Base-by-base conservation (phyloP, 2,113 vertebrate genomes). In the Piprites chloris region DNA sequence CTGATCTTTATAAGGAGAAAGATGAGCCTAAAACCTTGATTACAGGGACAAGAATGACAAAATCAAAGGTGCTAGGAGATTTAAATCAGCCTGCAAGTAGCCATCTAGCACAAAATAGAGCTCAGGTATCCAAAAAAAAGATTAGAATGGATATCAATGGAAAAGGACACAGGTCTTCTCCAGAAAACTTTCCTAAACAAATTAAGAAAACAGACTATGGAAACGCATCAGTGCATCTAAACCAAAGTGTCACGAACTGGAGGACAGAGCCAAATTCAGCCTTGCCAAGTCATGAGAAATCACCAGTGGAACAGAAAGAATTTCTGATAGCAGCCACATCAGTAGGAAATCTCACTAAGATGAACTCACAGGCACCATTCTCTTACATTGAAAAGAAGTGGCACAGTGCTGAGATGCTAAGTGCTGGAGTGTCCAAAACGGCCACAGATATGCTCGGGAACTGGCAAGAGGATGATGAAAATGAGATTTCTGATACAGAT, bases 401-500 rank as follows among this genome's bases (percentile, higher is more conserved):
- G 98, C 98, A 98, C 44, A 99, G 99, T 85, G 97, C 97, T 14
- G 98, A 99, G 87, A 91, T 98, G 85, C 93, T 99, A 26, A 97
- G 73, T 95, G 78, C 96, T 94, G 93, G 96, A 87, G 63, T 96
- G 78, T 61, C 93, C 59, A 97, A 75, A 93, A 81, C 78, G 89
- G 84, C 85, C 44, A 69, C 97, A 84, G 97, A 96, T 94, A 83
- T 88, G 18, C 32, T 98, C 56, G 85, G 30, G 5, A 96, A 95
- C 87, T 97, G 94, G 95, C 93, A 97, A 71, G 94, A 96, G 68
- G 96, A 97, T 90, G 96, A 97, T 26, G 91, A 96, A 71, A 97
- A 97, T 72, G 96, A 97, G 41, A 91, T 97, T 21, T 99, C 99
- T 65, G 99, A 99, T 71, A 98, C 98, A 30, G 99, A 99, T 85